Base-by-base conservation (phyloP, 2,113 vertebrate species). In the Piprites chloris region DNA sequence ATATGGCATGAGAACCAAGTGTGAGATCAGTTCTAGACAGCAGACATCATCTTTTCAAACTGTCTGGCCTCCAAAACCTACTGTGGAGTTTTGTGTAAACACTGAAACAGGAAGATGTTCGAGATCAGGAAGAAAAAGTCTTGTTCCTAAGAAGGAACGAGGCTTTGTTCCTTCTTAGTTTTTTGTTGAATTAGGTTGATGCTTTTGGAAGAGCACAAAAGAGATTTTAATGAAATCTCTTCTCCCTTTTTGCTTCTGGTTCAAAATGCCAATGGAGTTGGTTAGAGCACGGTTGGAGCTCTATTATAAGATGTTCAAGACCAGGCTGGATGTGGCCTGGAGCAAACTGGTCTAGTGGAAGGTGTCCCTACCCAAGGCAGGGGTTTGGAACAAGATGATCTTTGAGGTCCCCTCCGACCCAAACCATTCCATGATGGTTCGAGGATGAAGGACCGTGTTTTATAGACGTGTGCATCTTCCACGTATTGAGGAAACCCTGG, bases 1-100 rank as follows among this genome's bases (percentile, higher is more conserved):
- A 90, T 80, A 71, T 23, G 76, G 78, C 82, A 79, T 32, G 81
- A 79, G 62, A 95, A 88, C 75, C 49, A 55, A 93, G 78, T 62
- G 84, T 76, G 80, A 82, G 86, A 94, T 68, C 35, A 83, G 84
- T 18, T 91, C 81, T 68, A 93, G 93, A 93, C 84, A 52, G 63
- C 26, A 85, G 87, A 37, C 53, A 53, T 73, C 72, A 49, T 62
- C 75, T 68, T 89, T 68, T 86, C 77, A 2, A 3, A 74, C 87
- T 96, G 86, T 41, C 84, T 93, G 93, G 56, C 14, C 12, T 72
- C 81, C 3, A 11, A 67, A 84, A 68, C 15, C 3, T 41, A 15
- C 33, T 4, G 1, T 2, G 3, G 72, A 26, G 72, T 68, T 95
- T 76, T 79, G 11, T 44, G 59, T 80, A 84, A 95, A 55, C 39